Conservation (phyloP, 2,888 invertebrate genomes). For the Sarcophaga rosellei region DNA sequence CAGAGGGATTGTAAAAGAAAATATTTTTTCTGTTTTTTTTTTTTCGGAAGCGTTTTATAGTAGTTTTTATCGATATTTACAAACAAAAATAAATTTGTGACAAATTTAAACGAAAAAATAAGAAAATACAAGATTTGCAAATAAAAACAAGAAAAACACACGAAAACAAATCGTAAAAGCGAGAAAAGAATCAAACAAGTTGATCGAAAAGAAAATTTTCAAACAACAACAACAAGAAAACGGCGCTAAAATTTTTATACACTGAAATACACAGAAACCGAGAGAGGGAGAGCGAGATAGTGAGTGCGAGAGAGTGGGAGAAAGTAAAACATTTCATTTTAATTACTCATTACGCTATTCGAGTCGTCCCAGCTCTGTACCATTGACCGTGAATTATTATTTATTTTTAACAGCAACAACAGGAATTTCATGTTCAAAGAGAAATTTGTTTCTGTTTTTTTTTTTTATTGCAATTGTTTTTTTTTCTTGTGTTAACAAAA, state of each 20-base stretch:
- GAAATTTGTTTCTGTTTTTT: neutral
- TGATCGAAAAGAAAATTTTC: neutral
- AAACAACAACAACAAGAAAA: slow-evolving; percentile 39
- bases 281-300: neutral
- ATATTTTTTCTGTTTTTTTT: slow-evolving; percentile 9
- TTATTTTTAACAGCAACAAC: neutral
- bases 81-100: slow-evolving; percentile 64
- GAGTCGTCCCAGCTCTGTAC: neutral
- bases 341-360: no score
- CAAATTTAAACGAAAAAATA: slow-evolving; percentile 39
- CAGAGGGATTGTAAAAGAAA: neutral
- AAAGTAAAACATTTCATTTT: no score
- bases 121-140: neutral
- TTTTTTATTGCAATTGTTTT: no score
- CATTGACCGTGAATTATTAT: slow-evolving; percentile 56
- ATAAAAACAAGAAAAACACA: neutral
- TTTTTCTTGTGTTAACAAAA: no score
- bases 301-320: no score
- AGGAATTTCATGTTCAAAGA: neutral
- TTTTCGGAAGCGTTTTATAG: neutral
- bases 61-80: slow-evolving; percentile 8
- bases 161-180: neutral
- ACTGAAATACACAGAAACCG: slow-evolving; percentile 1
- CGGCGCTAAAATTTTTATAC: slow-evolving; percentile 53
- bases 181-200: slow-evolving; percentile 52